phyloP scores from a whole-genome alignment of 2,797 vertebrate genomes.

The Gymnoscopelus braueri region DNA sequence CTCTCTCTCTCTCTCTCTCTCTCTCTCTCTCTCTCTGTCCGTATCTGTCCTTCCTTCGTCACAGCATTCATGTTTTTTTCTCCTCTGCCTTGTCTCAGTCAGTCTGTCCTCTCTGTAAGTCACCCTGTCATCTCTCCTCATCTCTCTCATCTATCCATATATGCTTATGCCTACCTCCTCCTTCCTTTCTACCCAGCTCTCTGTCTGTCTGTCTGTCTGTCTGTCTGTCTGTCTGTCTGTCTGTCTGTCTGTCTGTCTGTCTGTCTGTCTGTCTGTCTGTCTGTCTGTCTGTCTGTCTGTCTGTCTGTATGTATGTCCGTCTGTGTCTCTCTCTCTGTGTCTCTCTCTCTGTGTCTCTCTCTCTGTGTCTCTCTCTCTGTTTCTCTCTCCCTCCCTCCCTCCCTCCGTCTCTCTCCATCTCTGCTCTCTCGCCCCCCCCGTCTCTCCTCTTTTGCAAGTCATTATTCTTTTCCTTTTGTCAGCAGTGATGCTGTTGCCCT shows the following conservation, averaged over 20 bases:
- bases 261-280: neutral
- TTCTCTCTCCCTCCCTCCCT: too few species aligned
- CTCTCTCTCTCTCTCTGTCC: neutral
- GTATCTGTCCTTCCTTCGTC: slow-evolving; percentile 20
- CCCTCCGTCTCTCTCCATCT: too few species aligned
- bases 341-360: slow-evolving; percentile 23
- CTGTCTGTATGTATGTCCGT: neutral
- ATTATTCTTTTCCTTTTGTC: slow-evolving; percentile 72
- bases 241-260: neutral
- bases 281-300: neutral
- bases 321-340: neutral
- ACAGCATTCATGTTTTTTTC: neutral
- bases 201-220: neutral
- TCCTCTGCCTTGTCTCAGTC: slow-evolving; percentile 1
- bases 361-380: too few species aligned
- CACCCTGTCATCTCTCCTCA: slow-evolving; percentile 70
- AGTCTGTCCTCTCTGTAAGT: slow-evolving; percentile 45
- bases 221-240: slow-evolving; percentile 38
- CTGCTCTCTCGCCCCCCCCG: slow-evolving; percentile 15
- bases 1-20: neutral
- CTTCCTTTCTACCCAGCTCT: slow-evolving; percentile 38
- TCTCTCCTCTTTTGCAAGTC: slow-evolving; percentile 63
- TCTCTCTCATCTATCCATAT: slow-evolving; percentile 71
- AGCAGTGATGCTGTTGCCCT: slow-evolving; percentile 69
- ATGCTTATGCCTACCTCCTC: slow-evolving; percentile 67